phyloP scores from a whole-genome alignment of 2,888 invertebrate genomes.

The Pardosa pseudoannulata region DNA sequence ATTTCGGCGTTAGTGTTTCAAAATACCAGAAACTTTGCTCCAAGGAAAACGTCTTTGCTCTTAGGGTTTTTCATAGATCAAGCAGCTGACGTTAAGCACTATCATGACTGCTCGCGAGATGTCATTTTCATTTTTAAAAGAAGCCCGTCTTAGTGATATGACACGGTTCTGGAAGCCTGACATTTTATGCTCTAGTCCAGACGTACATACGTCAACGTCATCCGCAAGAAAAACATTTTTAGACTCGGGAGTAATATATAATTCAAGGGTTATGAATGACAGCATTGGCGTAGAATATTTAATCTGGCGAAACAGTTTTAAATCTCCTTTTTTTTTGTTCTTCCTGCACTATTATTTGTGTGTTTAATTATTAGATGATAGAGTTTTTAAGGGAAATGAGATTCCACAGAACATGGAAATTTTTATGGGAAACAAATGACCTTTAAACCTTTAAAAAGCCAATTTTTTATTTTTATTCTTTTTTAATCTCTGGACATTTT shows the following conservation, averaged over 20 bases:
- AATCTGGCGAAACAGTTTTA: not conserved
- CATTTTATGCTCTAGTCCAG: conserved; percentile 6
- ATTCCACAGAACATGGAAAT: too few species aligned
- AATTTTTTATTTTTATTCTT: too few species aligned
- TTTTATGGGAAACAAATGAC: too few species aligned
- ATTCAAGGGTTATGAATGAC: not conserved
- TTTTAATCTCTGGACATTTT: too few species aligned
- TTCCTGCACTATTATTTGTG: too few species aligned
- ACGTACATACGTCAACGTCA: conserved; percentile 6
- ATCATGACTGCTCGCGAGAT: not conserved
- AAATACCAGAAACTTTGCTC: not conserved
- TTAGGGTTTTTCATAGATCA: conserved; percentile 6
- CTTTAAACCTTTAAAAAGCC: too few species aligned
- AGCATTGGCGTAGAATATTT: not conserved
- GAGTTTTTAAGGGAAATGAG: too few species aligned
- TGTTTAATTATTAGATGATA: too few species aligned
- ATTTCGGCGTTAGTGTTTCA: not conserved
- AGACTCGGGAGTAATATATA: not conserved
- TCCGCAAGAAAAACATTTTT: not conserved
- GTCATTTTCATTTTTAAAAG: not conserved
- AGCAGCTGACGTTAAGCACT: conserved; percentile 2
- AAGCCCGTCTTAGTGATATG: conserved; percentile 9
- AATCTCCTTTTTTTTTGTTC: too few species aligned
- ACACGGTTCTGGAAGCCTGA: not conserved
- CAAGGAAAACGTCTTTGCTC: not conserved